A percentile compares a stretch with the other conserved stretches of the same genome.
phyloP scores from a whole-genome alignment of 2,797 vertebrate species.

The Phoeniculus purpureus region DNA sequence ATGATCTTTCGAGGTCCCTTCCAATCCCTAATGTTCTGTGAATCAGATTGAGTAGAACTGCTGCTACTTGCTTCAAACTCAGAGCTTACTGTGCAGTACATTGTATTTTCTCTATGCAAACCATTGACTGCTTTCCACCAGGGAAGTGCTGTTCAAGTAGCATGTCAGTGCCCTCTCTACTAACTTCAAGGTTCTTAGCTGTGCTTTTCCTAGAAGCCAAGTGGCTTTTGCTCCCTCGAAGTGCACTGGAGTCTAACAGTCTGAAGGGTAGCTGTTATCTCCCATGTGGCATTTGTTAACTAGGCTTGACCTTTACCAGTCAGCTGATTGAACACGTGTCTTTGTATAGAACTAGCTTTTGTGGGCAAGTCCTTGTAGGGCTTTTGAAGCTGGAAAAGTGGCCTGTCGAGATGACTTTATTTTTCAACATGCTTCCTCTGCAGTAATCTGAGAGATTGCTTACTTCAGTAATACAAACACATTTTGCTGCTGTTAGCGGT shows the following conservation, averaged over 20 bases:
- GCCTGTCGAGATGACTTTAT: neutral
- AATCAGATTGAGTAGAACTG: neutral
- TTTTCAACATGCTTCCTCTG: neutral
- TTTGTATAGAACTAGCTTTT: neutral
- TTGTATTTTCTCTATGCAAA: neutral
- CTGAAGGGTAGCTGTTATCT: neutral
- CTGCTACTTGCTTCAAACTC: neutral
- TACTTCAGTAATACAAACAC: neutral
- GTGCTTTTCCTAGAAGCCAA: neutral
- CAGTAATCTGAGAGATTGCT: constrained; percentile 1
- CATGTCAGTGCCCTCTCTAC: neutral
- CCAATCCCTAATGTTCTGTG: no score
- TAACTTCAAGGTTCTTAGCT: neutral
- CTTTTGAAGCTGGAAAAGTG: neutral
- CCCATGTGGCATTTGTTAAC: neutral
- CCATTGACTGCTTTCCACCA: neutral
- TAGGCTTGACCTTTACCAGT: neutral
- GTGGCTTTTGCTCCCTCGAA: neutral
- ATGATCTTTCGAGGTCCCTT: no score
- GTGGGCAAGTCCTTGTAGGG: neutral
- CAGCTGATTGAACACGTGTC: neutral
- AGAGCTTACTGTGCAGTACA: neutral
- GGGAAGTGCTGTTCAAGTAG: neutral
- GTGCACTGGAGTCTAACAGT: neutral
- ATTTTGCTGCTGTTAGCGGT: neutral